Evolutionary conservation across 2,797 vertebrate species (phyloP).

Genomic region (Poecilia picta): DNA sequence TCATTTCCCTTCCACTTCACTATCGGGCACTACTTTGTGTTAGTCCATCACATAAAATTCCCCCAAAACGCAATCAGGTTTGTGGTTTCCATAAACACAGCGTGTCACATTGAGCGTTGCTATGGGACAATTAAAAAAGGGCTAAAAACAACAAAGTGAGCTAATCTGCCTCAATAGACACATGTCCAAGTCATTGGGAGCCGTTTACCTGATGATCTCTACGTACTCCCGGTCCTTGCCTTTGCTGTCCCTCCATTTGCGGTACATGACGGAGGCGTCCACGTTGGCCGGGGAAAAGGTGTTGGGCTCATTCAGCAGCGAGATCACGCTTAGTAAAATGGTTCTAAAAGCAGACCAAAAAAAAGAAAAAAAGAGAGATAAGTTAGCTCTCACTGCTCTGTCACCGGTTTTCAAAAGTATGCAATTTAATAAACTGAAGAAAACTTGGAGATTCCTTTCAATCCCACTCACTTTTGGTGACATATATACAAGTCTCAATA

Average conservation of each 20-base stretch:
- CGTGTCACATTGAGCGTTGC: not conserved
- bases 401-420: not conserved
- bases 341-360: slow-evolving; percentile 78
- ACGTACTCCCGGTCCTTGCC: slow-evolving; percentile 92
- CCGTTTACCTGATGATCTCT: slow-evolving; percentile 89
- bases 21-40: not conserved
- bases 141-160: not conserved
- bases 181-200: not conserved
- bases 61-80: not conserved
- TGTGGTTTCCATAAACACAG: not conserved
- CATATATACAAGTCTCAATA: not conserved
- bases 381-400: not conserved
- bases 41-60: not conserved
- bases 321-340: slow-evolving; percentile 94
- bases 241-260: slow-evolving; percentile 95
- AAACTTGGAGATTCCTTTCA: not conserved
- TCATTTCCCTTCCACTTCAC: not conserved
- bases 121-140: not conserved
- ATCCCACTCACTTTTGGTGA: not conserved
- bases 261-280: slow-evolving; percentile 96
- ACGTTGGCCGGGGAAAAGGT: slow-evolving; percentile 95
- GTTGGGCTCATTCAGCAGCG: slow-evolving; percentile 93
- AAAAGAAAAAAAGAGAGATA: slow-evolving; percentile 19
- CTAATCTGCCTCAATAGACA: too few relatives aligned
- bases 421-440: not conserved